Base-by-base conservation (phyloP, 2,113 vertebrate species). In the Planiliza haematocheilus region DNA sequence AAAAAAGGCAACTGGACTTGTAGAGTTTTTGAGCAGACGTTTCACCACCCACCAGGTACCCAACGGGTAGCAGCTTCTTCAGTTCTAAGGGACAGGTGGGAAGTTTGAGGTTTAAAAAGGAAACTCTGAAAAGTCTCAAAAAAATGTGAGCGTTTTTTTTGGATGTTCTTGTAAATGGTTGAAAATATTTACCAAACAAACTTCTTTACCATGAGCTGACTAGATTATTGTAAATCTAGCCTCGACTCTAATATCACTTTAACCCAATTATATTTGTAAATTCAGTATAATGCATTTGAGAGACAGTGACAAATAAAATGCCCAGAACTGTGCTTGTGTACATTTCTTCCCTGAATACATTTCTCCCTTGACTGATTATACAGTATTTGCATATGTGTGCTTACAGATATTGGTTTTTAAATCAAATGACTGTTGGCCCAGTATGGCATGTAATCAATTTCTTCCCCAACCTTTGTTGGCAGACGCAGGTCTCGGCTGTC, bases 381-480 rank as follows among this genome's bases (percentile, higher is more conserved):
- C 24, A 5, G 24, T 30, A 30, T 41, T 41, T 71, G 61, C 49
- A 64, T 74, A 68, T 18, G 45, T 57, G 70, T 65, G 81, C 69
- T 82, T 77, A 77, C 65, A 80, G 61, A 65, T 66, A 72, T 64
- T 60, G 30, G 7, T 39, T 66, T 17, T 50, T 17, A 57, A 81
- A 83, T 82, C 50, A 14, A 55, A 87, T 87, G 65, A 76, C 46
- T 4, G 37, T 16, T 20, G 48, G 45, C 0, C 8, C 30, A 37
- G 20, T 39, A 48, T 68, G 80, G 73, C 67, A 69, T 67, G 70
- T 58, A 77, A 87, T 90, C 81, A 63, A 79, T 82, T 69, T 66
- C 73, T 52, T 43, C 30, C 63, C 58, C 12, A 43, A 60, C 52
- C 52, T 67, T 57, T 69, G 58, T 50, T 75, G 84, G 82, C 74